These are phyloP conservation scores for Loris lydekkerianus DNA, from an alignment of 2,797 vertebrate species.

Conservation along the genomic window DNA sequence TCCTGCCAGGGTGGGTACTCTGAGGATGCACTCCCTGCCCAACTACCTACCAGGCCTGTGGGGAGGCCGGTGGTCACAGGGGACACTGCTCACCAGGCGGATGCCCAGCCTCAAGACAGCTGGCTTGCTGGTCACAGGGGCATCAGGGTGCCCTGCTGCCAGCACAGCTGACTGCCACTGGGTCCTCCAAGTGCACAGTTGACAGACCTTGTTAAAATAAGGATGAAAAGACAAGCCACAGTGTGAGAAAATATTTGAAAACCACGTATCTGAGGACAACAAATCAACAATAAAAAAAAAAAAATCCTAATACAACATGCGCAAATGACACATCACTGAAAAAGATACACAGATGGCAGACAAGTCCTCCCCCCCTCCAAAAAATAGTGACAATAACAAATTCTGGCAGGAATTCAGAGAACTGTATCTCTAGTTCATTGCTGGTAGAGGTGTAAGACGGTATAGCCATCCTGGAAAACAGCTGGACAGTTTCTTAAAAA, in stretches of 20 bases:
- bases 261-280: background rate
- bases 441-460: background rate
- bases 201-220: background rate
- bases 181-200: background rate
- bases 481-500: background rate
- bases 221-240: background rate
- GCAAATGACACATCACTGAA: background rate
- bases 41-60: rapidly evolving
- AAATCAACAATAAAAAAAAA: background rate
- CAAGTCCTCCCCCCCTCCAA: background rate
- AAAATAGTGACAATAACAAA: background rate
- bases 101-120: background rate
- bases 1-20: background rate
- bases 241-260: background rate
- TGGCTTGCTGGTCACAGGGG: background rate
- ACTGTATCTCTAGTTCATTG: background rate
- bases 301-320: background rate
- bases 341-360: background rate
- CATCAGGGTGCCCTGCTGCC: rapidly evolving
- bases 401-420: background rate
- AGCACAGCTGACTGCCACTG: background rate
- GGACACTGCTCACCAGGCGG: background rate
- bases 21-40: too few species aligned
- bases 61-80: rapidly evolving
- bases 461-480: background rate